Conservation (phyloP, 2,113 vertebrate genomes). For the Bostrychus sinensis region DNA sequence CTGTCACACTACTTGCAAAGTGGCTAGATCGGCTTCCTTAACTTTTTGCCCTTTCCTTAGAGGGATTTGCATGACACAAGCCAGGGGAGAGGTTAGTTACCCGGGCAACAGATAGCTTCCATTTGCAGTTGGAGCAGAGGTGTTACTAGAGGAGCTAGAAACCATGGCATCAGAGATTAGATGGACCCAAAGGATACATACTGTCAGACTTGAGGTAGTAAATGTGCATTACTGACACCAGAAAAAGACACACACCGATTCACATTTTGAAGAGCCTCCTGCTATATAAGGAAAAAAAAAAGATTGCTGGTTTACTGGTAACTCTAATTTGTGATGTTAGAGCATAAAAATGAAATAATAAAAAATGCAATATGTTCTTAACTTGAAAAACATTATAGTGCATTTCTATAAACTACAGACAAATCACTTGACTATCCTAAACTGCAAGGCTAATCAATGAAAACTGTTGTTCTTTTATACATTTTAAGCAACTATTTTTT, state of each 20-base stretch:
- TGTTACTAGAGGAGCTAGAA: slow-evolving; percentile 71
- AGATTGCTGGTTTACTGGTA: slow-evolving; percentile 25
- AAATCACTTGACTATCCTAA: too few relatives aligned
- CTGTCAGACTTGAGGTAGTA: slow-evolving; percentile 65
- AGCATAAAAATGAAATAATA: too few relatives aligned
- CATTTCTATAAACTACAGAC: too few relatives aligned
- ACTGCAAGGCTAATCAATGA: too few relatives aligned
- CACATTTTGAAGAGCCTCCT: slow-evolving; percentile 10
- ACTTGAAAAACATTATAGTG: too few relatives aligned
- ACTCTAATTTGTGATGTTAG: too few relatives aligned
- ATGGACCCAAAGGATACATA: slow-evolving; percentile 54
- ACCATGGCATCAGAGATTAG: slow-evolving; percentile 68
- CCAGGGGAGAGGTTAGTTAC: slow-evolving; percentile 75
- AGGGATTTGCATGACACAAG: slow-evolving; percentile 77
- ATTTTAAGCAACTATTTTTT: too few relatives aligned
- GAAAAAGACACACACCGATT: too few relatives aligned
- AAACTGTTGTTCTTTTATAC: too few relatives aligned
- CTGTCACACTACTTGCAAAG: slow-evolving; percentile 61
- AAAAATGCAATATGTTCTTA: too few relatives aligned
- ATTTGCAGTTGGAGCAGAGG: slow-evolving; percentile 76
- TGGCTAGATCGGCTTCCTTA: slow-evolving; percentile 68
- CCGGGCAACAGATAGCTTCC: slow-evolving; percentile 76
- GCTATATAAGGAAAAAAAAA: slow-evolving; percentile 2
- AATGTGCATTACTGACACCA: slow-evolving; percentile 48
- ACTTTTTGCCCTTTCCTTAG: slow-evolving; percentile 71